These are phyloP conservation scores for Holacanthus passer DNA, from an alignment of 2,113 vertebrate genomes.

Conservation along the genomic window DNA sequence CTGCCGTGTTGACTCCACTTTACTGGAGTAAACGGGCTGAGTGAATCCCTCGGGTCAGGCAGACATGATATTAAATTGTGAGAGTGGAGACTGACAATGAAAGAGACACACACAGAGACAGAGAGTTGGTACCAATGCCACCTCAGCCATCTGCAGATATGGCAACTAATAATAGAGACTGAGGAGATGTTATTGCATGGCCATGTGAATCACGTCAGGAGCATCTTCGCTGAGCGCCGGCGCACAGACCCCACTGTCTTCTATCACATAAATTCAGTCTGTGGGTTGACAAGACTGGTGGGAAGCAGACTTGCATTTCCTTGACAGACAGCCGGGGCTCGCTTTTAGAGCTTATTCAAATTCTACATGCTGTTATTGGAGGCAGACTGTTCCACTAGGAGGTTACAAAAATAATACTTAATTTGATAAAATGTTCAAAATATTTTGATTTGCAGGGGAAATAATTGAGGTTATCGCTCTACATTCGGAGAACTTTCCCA, in stretches of 20 bases:
- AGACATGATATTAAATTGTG: constrained; percentile 68
- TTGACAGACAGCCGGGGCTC: constrained; percentile 21
- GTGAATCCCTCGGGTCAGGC: constrained; percentile 59
- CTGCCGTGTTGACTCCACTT: constrained; percentile 67
- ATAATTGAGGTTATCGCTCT: background rate
- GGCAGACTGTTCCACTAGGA: background rate
- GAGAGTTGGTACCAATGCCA: constrained; percentile 12
- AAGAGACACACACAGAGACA: constrained; percentile 14
- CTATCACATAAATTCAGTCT: constrained; percentile 30
- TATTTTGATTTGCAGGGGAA: constrained; percentile 4
- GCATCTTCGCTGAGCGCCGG: constrained; percentile 33
- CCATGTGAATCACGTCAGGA: constrained; percentile 59
- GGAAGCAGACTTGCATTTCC: constrained; percentile 6
- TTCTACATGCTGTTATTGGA: background rate
- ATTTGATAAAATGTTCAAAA: background rate
- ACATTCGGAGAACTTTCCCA: background rate
- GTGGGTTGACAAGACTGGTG: background rate
- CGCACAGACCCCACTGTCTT: constrained; percentile 1
- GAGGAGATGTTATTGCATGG: constrained; percentile 52
- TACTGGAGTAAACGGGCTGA: constrained; percentile 53
- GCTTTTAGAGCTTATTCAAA: constrained; percentile 5
- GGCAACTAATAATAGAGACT: constrained; percentile 54
- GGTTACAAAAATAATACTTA: background rate
- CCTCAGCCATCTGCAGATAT: constrained; percentile 53
- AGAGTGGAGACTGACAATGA: constrained; percentile 48